These are phyloP conservation scores for Phymorhynchus buccinoides DNA, from an alignment of 1,140 invertebrate genomes.

Conservation along the genomic window DNA sequence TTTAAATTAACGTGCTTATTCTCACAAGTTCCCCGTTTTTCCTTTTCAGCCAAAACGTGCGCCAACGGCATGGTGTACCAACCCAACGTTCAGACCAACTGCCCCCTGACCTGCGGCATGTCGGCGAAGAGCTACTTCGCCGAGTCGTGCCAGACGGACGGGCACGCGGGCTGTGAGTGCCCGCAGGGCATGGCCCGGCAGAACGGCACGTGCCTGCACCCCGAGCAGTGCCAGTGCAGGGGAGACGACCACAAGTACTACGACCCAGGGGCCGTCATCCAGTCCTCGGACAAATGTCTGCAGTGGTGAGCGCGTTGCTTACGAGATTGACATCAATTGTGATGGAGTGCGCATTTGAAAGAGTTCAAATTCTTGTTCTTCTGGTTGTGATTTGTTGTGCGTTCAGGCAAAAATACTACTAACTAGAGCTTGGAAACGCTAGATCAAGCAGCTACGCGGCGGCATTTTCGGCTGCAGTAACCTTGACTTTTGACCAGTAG, in stretches of 20 bases:
- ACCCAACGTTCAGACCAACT: slow-evolving; percentile 11
- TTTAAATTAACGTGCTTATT: no score
- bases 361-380: no score
- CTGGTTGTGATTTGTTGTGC: no score
- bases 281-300: slow-evolving; percentile 31
- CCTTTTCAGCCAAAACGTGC: slow-evolving; percentile 28
- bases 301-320: slow-evolving; percentile 22
- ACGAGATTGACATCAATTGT: no score
- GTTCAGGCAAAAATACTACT: no score
- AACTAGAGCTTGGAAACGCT: no score
- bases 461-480: no score
- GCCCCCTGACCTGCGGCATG: slow-evolving; percentile 28
- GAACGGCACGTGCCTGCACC: slow-evolving; percentile 11
- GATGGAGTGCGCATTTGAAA: no score
- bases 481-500: no score
- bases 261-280: background rate
- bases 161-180: slow-evolving; percentile 30
- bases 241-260: slow-evolving; percentile 25
- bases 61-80: slow-evolving; percentile 31
- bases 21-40: background rate
- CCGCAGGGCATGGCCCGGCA: background rate
- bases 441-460: no score
- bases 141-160: slow-evolving; percentile 23
- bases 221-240: slow-evolving; percentile 1
- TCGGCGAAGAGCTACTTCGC: slow-evolving; percentile 19